phyloP scores from a whole-genome alignment of 2,888 invertebrate species.

The Hylaea fasciaria region DNA sequence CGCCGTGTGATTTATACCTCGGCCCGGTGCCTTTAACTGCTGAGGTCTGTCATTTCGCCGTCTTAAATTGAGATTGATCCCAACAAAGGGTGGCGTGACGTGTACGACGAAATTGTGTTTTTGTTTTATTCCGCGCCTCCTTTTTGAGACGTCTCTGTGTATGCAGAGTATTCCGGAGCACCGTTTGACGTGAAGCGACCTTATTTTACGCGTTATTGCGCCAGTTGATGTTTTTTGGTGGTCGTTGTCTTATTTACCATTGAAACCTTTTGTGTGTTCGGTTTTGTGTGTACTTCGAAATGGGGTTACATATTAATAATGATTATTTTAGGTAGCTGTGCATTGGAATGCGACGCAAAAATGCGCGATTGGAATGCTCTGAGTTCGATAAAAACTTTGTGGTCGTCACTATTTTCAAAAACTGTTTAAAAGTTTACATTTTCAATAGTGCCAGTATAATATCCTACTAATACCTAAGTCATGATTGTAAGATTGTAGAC shows the following conservation, averaged over 20 bases:
- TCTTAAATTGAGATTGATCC: conserved; percentile 84
- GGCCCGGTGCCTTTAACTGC: conserved; percentile 83
- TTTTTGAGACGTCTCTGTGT: conserved; percentile 48
- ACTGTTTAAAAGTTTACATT: too few species aligned
- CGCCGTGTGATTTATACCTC: conserved; percentile 78
- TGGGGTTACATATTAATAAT: too few species aligned
- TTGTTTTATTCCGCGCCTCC: conserved; percentile 62
- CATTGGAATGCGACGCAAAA: too few species aligned
- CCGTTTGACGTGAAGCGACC: conserved; percentile 48
- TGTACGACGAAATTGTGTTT: conserved; percentile 63
- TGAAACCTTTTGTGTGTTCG: neutral
- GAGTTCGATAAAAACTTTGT: too few species aligned
- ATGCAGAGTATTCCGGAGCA: conserved; percentile 47
- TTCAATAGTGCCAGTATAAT: too few species aligned
- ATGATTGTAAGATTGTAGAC: too few species aligned
- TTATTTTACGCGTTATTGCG: conserved; percentile 47
- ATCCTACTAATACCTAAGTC: too few species aligned
- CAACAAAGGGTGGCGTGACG: conserved; percentile 67
- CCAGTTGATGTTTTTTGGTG: conserved; percentile 27
- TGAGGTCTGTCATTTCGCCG: conserved; percentile 80
- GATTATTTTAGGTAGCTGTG: too few species aligned
- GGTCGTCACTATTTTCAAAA: too few species aligned
- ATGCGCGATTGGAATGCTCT: too few species aligned
- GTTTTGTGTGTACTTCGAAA: neutral
- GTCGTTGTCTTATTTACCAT: conserved; percentile 23